A percentile compares a stretch with the other conserved stretches of the same genome.
These are phyloP conservation scores for Bufo bufo DNA, from an alignment of 2,113 vertebrate species.

Conservation along the genomic window DNA sequence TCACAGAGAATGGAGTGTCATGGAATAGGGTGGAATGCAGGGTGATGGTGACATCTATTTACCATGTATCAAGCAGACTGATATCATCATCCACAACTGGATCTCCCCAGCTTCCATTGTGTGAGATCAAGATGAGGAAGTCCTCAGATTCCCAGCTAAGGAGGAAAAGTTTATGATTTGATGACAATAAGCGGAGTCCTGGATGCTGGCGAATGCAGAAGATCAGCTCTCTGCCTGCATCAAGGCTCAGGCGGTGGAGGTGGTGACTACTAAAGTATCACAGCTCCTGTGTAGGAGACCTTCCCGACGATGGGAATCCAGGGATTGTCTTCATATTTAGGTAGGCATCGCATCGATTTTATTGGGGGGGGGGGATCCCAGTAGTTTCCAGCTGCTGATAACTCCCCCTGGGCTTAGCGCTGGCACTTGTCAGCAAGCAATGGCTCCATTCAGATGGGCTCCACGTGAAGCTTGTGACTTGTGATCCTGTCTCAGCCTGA, in stretches of 20 bases:
- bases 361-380: constrained; percentile 5
- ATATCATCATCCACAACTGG: constrained; percentile 66
- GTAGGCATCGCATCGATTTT: background rate
- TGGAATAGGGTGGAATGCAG: constrained; percentile 9
- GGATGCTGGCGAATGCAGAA: background rate
- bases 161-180: constrained; percentile 46
- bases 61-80: constrained; percentile 70
- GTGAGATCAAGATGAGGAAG: background rate
- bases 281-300: constrained; percentile 7
- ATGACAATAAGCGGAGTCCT: constrained; percentile 22
- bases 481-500: constrained; percentile 47
- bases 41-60: constrained; percentile 53
- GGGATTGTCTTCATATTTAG: constrained; percentile 8
- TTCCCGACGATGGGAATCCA: constrained; percentile 8
- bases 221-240: constrained; percentile 30
- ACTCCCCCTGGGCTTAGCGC: constrained; percentile 21
- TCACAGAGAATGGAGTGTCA: background rate
- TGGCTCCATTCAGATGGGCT: constrained; percentile 43
- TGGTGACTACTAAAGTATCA: constrained; percentile 41
- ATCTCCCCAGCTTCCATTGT: constrained; percentile 67
- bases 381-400: constrained; percentile 21
- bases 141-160: constrained; percentile 37
- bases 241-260: constrained; percentile 30
- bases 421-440: constrained; percentile 36
- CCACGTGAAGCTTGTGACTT: constrained; percentile 50